Percentiles rank a stretch among this genome's conserved stretches.
phyloP scores from a whole-genome alignment of 2,888 invertebrate genomes.

The Dioctria linearis region DNA sequence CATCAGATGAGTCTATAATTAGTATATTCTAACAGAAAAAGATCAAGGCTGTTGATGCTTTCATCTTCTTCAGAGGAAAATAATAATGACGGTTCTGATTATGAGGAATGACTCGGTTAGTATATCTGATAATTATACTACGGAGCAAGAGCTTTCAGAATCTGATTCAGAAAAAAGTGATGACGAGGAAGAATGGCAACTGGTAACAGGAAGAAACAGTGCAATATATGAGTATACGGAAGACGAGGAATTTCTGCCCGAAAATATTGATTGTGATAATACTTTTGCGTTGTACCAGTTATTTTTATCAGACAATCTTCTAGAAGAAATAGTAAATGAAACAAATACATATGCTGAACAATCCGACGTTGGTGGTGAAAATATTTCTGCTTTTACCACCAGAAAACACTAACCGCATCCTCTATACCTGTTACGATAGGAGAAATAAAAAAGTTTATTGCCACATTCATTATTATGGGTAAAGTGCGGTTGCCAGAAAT shows the following conservation, averaged over 20 bases:
- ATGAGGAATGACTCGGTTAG: too few species aligned
- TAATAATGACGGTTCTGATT: too few species aligned
- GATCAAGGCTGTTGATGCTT: too few species aligned
- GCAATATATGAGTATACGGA: conserved; percentile 62
- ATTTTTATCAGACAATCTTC: too few species aligned
- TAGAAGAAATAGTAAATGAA: too few species aligned
- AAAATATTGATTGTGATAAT: conserved; percentile 71
- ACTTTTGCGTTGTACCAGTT: conserved; percentile 53
- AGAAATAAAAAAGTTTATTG: conserved; percentile 59
- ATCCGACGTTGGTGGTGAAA: conserved; percentile 39
- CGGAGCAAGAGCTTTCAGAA: neutral
- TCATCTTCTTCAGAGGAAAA: too few species aligned
- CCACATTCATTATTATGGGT: neutral
- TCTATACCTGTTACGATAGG: conserved; percentile 56
- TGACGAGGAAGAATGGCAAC: conserved; percentile 20
- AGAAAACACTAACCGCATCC: conserved; percentile 58
- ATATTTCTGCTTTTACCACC: conserved; percentile 58
- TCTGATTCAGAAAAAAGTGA: neutral
- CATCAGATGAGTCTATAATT: too few species aligned
- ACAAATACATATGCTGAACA: conserved; percentile 59
- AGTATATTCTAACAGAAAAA: too few species aligned
- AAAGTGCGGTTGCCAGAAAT: too few species aligned
- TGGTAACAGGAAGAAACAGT: neutral
- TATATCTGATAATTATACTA: neutral
- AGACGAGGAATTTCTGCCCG: conserved; percentile 67